Evolutionary conservation across 1,140 invertebrate species (phyloP).

Genomic region (Lasaia peninsularis): DNA sequence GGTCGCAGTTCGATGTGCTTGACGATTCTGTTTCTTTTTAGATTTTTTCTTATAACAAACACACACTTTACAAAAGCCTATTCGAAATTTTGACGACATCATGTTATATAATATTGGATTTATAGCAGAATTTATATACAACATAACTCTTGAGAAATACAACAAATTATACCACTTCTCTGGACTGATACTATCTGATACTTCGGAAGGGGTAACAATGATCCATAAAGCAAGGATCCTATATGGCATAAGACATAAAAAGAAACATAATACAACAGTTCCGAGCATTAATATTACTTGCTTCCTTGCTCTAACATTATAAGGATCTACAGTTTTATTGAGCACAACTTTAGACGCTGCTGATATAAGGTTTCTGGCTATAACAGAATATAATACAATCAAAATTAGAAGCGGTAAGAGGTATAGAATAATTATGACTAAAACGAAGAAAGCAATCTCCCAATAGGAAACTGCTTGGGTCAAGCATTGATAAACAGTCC

Average conservation of each 20-base stretch:
- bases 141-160: conserved; percentile 90
- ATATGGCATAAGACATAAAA: conserved; percentile 91
- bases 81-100: conserved; percentile 91
- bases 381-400: conserved; percentile 85
- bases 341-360: conserved; percentile 79
- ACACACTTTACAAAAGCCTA: conserved; percentile 84
- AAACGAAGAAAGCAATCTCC: conserved; percentile 85
- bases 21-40: conserved; percentile 47
- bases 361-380: conserved; percentile 85
- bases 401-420: conserved; percentile 86
- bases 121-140: conserved; percentile 90
- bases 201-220: conserved; percentile 81
- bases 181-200: conserved; percentile 79
- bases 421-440: conserved; percentile 86
- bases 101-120: conserved; percentile 91
- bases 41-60: conserved; percentile 66
- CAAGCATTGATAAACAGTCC: conserved; percentile 79
- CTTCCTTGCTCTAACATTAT: conserved; percentile 80
- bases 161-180: conserved; percentile 88
- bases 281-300: conserved; percentile 90
- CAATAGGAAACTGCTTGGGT: conserved; percentile 82
- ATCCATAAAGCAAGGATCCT: conserved; percentile 90
- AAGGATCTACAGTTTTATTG: conserved; percentile 80
- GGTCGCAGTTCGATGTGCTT: conserved; percentile 59
- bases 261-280: conserved; percentile 90